A percentile compares a stretch with the other conserved stretches of the same genome.
Evolutionary conservation across 2,797 vertebrate genomes (phyloP).

Genomic region (Crax fasciolata): DNA sequence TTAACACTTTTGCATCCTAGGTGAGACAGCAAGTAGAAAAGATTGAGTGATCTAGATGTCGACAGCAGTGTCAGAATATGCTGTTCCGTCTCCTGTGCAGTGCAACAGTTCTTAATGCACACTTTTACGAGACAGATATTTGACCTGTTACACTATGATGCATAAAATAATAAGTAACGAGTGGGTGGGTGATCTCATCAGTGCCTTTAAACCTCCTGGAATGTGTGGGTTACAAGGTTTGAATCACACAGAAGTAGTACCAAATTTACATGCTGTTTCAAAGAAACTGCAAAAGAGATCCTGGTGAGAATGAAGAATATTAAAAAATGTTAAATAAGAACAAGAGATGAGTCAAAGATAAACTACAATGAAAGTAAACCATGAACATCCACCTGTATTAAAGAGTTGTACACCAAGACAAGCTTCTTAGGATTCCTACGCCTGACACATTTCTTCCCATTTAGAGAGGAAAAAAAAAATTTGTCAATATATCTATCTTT

Average conservation of each 20-base stretch:
- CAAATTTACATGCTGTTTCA: not conserved
- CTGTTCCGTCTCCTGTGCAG: constrained; percentile 12
- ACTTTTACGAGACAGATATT: constrained; percentile 48
- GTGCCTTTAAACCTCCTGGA: constrained; percentile 54
- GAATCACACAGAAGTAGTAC: constrained; percentile 50
- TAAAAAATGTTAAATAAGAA: not conserved
- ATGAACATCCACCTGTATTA: not conserved
- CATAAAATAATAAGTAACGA: constrained; percentile 58
- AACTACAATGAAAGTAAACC: not conserved
- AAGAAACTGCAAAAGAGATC: not conserved
- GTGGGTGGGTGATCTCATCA: constrained; percentile 68
- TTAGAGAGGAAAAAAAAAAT: not conserved
- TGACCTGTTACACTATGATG: constrained; percentile 61
- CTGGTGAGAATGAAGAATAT: not conserved
- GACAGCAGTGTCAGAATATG: not conserved
- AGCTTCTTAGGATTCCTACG: not conserved
- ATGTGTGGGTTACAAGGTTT: constrained; percentile 56
- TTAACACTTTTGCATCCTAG: not conserved
- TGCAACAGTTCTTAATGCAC: not conserved
- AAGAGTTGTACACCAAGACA: not conserved
- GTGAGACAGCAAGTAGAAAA: constrained; percentile 21
- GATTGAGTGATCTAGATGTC: not conserved
- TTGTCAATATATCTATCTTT: not conserved
- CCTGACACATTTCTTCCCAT: not conserved
- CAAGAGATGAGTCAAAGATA: not conserved